These are phyloP conservation scores for Carlito syrichta DNA, from an alignment of 2,113 vertebrate genomes.

Conservation along the genomic window DNA sequence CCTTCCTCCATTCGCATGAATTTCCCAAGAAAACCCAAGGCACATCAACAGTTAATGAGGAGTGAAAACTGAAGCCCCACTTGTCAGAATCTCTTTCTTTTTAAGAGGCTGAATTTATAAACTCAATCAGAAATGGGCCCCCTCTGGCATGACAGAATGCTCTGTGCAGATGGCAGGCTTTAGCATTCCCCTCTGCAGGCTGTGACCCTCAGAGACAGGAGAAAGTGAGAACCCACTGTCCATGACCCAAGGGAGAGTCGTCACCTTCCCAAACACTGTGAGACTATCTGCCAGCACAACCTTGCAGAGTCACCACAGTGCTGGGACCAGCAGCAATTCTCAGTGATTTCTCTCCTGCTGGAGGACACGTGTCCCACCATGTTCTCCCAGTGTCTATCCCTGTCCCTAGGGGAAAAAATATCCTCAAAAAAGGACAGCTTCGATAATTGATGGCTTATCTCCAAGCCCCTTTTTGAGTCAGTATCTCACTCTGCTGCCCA, in stretches of 20 bases:
- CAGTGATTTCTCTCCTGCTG: neutral
- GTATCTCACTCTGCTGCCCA: too few relatives aligned
- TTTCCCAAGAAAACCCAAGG: slow-evolving; percentile 40
- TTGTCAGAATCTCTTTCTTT: slow-evolving; percentile 23
- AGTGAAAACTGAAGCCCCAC: slow-evolving; percentile 1
- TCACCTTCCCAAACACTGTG: neutral
- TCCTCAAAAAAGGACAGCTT: neutral
- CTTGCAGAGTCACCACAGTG: neutral
- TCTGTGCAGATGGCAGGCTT: neutral
- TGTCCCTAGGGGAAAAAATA: neutral
- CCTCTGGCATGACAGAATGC: neutral
- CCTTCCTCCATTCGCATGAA: neutral
- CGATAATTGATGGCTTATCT: neutral
- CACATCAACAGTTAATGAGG: slow-evolving; percentile 24
- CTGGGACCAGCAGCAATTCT: too few relatives aligned
- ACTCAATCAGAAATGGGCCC: neutral
- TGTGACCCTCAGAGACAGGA: neutral
- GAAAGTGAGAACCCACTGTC: too few relatives aligned
- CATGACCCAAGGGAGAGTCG: neutral
- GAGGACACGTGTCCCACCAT: neutral
- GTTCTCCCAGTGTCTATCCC: neutral
- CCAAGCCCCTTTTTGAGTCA: too few relatives aligned
- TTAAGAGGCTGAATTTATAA: slow-evolving; percentile 32
- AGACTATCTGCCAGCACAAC: neutral
- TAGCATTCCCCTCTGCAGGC: neutral